Percentiles rank a stretch among this genome's conserved stretches.
Conservation (phyloP, 2,888 invertebrate species). For the Diplolepis rosae region DNA sequence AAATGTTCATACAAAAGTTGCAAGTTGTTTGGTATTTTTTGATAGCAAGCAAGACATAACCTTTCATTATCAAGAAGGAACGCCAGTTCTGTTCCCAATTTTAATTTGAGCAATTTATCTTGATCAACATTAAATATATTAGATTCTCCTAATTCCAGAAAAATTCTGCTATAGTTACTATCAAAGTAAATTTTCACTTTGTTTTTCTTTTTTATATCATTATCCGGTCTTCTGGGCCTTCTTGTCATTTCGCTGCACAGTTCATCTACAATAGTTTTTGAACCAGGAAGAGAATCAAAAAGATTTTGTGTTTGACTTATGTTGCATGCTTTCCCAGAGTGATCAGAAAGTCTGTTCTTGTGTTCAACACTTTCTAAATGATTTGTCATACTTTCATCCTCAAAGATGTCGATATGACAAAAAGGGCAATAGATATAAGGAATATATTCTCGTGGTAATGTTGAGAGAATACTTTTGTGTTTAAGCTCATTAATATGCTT, state of each 20-base stretch:
- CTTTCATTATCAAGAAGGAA: conserved; percentile 38
- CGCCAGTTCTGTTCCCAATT: conserved; percentile 46
- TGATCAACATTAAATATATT: conserved; percentile 42
- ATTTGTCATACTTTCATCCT: not conserved
- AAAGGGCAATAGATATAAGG: conserved; percentile 9
- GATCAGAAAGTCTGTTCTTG: not conserved
- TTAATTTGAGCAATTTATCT: conserved; percentile 38
- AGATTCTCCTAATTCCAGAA: conserved; percentile 39
- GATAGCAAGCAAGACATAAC: conserved; percentile 57
- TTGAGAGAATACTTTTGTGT: conserved; percentile 4
- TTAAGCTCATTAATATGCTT: not conserved
- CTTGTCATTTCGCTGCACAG: not conserved
- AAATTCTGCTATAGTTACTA: conserved; percentile 20
- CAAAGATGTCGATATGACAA: conserved; percentile 8
- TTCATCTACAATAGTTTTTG: conserved; percentile 5
- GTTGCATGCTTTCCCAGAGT: not conserved
- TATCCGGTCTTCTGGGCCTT: not conserved
- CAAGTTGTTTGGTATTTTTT: conserved; percentile 41
- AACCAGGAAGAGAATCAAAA: not conserved
- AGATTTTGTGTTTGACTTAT: not conserved
- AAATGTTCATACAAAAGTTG: conserved; percentile 56
- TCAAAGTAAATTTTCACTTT: not conserved
- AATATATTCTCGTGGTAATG: not conserved
- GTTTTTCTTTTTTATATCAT: not conserved
- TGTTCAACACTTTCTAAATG: not conserved